Evolutionary conservation across 1,140 invertebrate genomes (phyloP).

Genomic region (Trialeurodes vaporariorum): DNA sequence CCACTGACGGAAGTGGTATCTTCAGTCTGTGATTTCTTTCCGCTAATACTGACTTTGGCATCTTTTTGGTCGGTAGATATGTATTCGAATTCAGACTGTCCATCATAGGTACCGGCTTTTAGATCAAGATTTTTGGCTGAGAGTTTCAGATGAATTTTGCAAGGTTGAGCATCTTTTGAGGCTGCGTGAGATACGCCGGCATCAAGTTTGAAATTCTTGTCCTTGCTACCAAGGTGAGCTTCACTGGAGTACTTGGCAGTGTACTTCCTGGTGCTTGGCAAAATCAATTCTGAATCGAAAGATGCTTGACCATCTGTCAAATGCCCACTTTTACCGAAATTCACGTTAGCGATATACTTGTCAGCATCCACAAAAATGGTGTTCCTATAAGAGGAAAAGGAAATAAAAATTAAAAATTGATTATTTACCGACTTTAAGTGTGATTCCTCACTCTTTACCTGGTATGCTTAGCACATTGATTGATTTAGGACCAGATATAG

Average conservation of each 20-base stretch:
- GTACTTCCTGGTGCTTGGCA: constrained; percentile 13
- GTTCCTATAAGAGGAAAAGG: constrained; percentile 32
- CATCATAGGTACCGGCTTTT: constrained; percentile 17
- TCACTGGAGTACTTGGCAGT: constrained; percentile 4
- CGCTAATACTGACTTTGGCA: constrained; percentile 2
- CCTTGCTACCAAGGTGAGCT: background rate
- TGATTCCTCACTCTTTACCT: no score
- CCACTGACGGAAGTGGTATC: background rate
- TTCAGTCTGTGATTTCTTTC: background rate
- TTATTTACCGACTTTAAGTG: no score
- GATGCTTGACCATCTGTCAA: constrained; percentile 4
- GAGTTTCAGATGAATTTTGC: constrained; percentile 15
- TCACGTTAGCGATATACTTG: constrained; percentile 31
- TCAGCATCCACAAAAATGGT: constrained; percentile 41
- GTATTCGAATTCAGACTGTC: constrained; percentile 16
- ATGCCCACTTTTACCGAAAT: constrained; percentile 6
- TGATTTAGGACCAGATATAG: no score
- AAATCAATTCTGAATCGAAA: constrained; percentile 9
- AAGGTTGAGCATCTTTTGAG: constrained; percentile 9
- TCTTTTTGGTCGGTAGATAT: constrained; percentile 16
- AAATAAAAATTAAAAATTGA: constrained; percentile 3
- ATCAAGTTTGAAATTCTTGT: constrained; percentile 4
- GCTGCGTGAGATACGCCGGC: background rate
- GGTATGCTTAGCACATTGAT: no score
- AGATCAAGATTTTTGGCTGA: constrained; percentile 20